Evolutionary conservation across 2,888 invertebrate species (phyloP).

Genomic region (Morpho helenor): DNA sequence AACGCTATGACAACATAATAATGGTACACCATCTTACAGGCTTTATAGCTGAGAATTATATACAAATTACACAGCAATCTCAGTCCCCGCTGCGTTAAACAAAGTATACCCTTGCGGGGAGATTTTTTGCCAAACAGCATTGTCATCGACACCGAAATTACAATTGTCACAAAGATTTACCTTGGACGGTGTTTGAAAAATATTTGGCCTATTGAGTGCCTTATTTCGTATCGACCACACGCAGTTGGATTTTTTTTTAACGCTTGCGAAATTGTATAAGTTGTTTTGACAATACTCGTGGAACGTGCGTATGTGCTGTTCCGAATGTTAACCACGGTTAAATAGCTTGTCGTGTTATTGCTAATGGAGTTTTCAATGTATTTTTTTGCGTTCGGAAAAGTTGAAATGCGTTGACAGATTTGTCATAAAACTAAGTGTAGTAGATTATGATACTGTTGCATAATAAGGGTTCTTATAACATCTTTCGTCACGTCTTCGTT

Average conservation of each 20-base stretch:
- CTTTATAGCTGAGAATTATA: conserved; percentile 56
- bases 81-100: conserved; percentile 62
- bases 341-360: conserved; percentile 45
- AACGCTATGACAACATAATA: conserved; percentile 64
- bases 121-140: conserved; percentile 48
- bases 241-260: conserved; percentile 39
- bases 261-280: conserved; percentile 69
- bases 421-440: too few relatives aligned
- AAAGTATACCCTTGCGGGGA: conserved; percentile 44
- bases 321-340: conserved; percentile 68
- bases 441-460: too few relatives aligned
- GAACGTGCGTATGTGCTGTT: conserved; percentile 66
- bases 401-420: too few relatives aligned
- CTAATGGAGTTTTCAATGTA: conserved; percentile 13
- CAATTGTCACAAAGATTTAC: conserved; percentile 66
- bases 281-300: conserved; percentile 72
- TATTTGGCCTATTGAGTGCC: conserved; percentile 71
- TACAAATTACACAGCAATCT: conserved; percentile 68
- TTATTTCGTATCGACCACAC: conserved; percentile 65
- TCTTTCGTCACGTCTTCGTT: too few relatives aligned
- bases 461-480: too few relatives aligned
- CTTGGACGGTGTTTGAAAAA: conserved; percentile 72
- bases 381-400: neutral
- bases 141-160: conserved; percentile 74
- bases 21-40: conserved; percentile 42